Conservation (phyloP, 2,113 vertebrate species). For the Saccopteryx leptura region DNA sequence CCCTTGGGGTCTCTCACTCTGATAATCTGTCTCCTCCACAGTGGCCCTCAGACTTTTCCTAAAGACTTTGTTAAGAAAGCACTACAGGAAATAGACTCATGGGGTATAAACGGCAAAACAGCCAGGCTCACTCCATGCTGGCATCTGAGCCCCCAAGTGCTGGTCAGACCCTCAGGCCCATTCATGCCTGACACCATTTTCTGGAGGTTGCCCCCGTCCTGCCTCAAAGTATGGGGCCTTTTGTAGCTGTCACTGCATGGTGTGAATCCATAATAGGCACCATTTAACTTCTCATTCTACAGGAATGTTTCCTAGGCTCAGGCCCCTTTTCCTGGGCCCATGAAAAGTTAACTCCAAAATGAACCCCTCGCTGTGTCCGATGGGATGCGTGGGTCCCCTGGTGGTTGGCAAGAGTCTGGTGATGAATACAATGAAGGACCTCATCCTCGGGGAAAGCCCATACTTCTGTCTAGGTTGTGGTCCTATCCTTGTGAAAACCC, state of each 20-base stretch:
- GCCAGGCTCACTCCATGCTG: neutral
- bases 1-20: neutral
- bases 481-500: neutral
- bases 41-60: neutral
- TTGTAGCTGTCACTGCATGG: neutral
- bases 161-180: neutral
- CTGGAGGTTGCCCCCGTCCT: neutral
- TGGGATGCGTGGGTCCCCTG: neutral
- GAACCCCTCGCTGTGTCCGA: neutral
- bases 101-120: neutral
- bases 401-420: neutral
- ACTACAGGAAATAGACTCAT: neutral
- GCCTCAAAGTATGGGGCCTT: neutral
- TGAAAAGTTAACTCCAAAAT: neutral
- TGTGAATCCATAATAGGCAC: neutral
- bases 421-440: neutral
- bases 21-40: neutral
- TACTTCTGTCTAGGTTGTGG: neutral
- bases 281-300: neutral
- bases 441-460: neutral
- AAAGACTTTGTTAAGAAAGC: neutral
- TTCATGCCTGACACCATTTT: neutral
- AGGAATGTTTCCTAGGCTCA: neutral
- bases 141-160: neutral
- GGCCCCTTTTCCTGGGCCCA: neutral